A percentile compares a stretch with the other conserved stretches of the same genome.
phyloP scores from a whole-genome alignment of 53 echinoderm and acorn worm genomes.

The Temnopleurus reevesii region DNA sequence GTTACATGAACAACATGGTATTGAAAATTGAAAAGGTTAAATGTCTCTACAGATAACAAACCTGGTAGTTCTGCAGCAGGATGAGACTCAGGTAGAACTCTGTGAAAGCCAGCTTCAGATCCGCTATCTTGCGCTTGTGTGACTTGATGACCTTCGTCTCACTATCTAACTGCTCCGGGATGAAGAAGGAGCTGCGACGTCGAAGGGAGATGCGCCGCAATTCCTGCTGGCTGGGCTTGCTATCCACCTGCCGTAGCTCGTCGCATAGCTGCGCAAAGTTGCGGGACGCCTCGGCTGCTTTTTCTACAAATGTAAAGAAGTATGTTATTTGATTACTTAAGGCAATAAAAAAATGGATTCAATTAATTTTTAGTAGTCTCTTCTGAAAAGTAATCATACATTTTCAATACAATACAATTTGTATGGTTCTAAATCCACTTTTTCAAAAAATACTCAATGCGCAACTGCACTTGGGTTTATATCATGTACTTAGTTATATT shows the following conservation, averaged over 20 bases:
- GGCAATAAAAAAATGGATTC: too few species aligned
- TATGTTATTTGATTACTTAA: too few species aligned
- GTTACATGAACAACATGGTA: too few species aligned
- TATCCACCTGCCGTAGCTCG: conserved; percentile 89
- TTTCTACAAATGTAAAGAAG: conserved; percentile 66
- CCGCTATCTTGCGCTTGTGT: conserved; percentile 79
- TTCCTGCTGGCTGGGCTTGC: conserved; percentile 50
- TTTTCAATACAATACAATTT: too few species aligned
- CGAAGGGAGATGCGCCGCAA: conserved; percentile 51
- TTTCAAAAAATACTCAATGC: too few species aligned
- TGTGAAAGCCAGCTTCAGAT: conserved; percentile 97
- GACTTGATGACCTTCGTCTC: conserved; percentile 74
- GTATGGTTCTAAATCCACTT: too few species aligned
- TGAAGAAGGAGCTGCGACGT: conserved; percentile 73
- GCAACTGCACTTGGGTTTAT: too few species aligned
- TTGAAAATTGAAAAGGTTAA: background rate
- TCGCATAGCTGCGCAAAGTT: conserved; percentile 93
- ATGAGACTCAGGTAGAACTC: conserved; percentile 96
- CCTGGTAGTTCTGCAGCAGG: conserved; percentile 97
- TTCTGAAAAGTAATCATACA: too few species aligned
- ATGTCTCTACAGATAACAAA: conserved; percentile 51
- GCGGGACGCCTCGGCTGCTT: conserved; percentile 88
- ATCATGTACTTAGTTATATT: too few species aligned
- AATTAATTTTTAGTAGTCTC: too few species aligned
- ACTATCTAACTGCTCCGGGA: conserved; percentile 61